Evolutionary conservation across 2,113 vertebrate species (phyloP).

Genomic region (Serilophus lunatus): DNA sequence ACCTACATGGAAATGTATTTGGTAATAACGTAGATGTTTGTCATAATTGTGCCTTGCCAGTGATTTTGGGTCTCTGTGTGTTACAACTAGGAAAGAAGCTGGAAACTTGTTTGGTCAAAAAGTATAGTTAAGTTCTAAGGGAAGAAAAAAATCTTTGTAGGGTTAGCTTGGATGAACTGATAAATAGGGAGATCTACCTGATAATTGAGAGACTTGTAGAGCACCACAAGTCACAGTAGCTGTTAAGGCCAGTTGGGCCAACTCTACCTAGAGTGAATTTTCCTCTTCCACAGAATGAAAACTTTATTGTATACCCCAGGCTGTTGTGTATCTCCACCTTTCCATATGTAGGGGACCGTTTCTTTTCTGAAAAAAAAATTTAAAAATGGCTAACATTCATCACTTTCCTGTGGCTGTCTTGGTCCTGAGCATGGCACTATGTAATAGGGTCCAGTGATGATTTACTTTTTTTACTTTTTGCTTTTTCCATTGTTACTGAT

Average conservation of each 20-base stretch:
- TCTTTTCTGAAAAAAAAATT: neutral
- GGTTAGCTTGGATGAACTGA: neutral
- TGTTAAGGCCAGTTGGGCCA: neutral
- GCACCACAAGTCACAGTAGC: neutral
- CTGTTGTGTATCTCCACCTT: neutral
- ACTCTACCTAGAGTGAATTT: neutral
- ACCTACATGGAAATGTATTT: neutral
- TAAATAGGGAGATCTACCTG: neutral
- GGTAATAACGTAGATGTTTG: neutral
- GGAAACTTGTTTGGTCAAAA: neutral
- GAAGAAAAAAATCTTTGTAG: neutral
- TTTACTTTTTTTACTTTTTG: neutral
- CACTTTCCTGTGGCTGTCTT: neutral
- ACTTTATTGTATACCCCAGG: neutral
- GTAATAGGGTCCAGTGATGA: neutral
- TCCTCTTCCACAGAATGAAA: neutral
- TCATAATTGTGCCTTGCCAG: neutral
- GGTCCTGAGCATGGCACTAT: neutral
- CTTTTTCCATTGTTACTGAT: neutral
- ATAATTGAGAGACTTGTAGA: neutral
- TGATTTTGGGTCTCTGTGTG: neutral
- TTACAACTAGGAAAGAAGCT: neutral
- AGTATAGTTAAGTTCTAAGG: neutral
- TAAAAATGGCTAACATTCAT: neutral
- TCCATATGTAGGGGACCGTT: neutral